Base-by-base conservation (phyloP, 2,797 vertebrate species). In the Pantherophis vulpinus region DNA sequence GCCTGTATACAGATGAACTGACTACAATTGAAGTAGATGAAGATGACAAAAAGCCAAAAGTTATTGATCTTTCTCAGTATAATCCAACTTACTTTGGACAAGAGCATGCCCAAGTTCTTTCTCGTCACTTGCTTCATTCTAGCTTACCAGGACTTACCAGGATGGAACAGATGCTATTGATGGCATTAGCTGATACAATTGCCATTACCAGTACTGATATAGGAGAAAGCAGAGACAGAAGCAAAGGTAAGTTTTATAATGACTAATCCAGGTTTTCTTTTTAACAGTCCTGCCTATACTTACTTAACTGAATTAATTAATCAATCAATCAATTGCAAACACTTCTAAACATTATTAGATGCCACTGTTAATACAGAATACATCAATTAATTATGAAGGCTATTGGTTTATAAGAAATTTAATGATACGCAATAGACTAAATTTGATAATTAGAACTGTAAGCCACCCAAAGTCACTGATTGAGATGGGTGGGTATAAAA, bases 141-240 rank as follows among this genome's bases (percentile, higher is more conserved):
- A 99, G 99, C 96, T 98, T 99, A 94, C 99, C 99, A 93, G 99
- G 99, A 66, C 98, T 99, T 96, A 99, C 98, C 23, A 97, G 99
- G 54, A 99, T 99, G 98, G 99, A 99, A 93, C 99, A 99, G 97
- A 99, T 99, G 99, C 99, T 98, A 70, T 96, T 99, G 93, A 99
- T 99, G 99, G 99, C 99, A 0, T 97, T 99, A 93, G 99, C 99
- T 2, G 99, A 99, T 97, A 99, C 99, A 70, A 98, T 99, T 89
- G 98, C 99, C 89, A 99, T 99, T 93, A 99, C 98, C 93, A 99
- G 99, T 97, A 99, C 99, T 74, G 99, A 99, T 96, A 98, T 99
- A 91, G 98, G 98, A 94, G 98, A 99, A 96, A 99, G 98, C 97
- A 98, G 99, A 97, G 98, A 98, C 95, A 98, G 98, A 95, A 98